phyloP scores from a whole-genome alignment of 2,797 vertebrate genomes.

The Psittacula echo region DNA sequence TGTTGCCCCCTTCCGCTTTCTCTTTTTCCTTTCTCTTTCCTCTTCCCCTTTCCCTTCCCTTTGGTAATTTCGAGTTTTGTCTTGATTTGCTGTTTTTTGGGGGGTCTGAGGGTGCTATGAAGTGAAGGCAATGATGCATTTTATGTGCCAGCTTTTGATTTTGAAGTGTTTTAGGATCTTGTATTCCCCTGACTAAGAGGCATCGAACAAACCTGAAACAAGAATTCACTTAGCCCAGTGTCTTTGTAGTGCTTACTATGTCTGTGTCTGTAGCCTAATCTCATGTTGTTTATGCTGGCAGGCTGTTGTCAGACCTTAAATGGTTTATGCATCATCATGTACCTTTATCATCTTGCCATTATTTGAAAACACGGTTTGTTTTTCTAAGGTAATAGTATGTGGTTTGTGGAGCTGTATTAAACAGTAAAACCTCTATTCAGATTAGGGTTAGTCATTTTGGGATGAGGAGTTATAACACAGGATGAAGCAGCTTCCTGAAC shows the following conservation, averaged over 20 bases:
- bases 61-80: not conserved
- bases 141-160: slow-evolving; percentile 7
- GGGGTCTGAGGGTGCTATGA: not conserved
- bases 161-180: not conserved
- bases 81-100: not conserved
- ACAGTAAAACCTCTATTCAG: slow-evolving; percentile 33
- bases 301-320: not conserved
- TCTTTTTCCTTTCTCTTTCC: no score
- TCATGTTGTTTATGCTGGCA: not conserved
- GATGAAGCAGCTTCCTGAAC: slow-evolving; percentile 9
- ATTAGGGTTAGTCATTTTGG: slow-evolving; percentile 28
- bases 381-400: not conserved
- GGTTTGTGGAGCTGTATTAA: slow-evolving; percentile 27
- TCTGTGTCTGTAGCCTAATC: not conserved
- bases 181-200: not conserved
- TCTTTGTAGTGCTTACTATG: not conserved
- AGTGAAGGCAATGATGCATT: not conserved
- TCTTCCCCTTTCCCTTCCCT: not conserved
- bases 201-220: not conserved
- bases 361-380: slow-evolving; percentile 24
- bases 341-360: slow-evolving; percentile 33
- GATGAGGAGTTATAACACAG: not conserved
- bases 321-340: not conserved
- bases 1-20: no score
- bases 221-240: not conserved